These are phyloP conservation scores for Stegodyphus dumicola DNA, from an alignment of 1,140 invertebrate species.

Conservation along the genomic window DNA sequence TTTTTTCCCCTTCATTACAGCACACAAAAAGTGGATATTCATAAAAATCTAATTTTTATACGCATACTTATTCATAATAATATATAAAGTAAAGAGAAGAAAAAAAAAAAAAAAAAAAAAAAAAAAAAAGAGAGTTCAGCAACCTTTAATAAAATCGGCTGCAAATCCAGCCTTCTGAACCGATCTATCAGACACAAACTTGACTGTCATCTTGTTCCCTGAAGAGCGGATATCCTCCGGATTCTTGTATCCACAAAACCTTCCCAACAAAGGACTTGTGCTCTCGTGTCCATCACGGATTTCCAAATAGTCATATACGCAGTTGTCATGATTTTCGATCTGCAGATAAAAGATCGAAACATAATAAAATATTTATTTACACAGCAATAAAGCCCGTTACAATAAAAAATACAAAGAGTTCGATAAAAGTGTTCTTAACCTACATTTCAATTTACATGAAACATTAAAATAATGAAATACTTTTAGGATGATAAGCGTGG, in stretches of 20 bases:
- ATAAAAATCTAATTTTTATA: neutral
- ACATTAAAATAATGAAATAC: no score
- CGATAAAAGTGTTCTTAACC: no score
- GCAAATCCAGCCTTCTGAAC: slow-evolving; percentile 97
- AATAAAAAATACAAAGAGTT: no score
- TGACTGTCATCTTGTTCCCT: slow-evolving; percentile 89
- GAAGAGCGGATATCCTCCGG: slow-evolving; percentile 89
- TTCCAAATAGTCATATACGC: slow-evolving; percentile 96
- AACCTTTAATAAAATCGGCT: slow-evolving; percentile 87
- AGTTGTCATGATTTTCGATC: slow-evolving; percentile 98
- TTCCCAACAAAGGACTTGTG: slow-evolving; percentile 79
- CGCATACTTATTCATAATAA: neutral
- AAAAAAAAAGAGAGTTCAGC: neutral
- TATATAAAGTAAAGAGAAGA: neutral
- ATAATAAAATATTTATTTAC: no score
- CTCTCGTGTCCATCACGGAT: slow-evolving; percentile 79
- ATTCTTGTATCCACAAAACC: slow-evolving; percentile 95
- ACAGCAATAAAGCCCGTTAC: no score
- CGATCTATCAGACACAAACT: slow-evolving; percentile 97
- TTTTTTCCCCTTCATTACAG: no score
- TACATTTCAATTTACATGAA: no score
- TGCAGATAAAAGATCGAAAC: neutral
- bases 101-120: neutral
- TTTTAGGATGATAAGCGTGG: no score
- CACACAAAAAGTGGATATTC: no score